Base-by-base conservation (phyloP, 2,113 vertebrate genomes). In the Ophthalmolycus amberensis region DNA sequence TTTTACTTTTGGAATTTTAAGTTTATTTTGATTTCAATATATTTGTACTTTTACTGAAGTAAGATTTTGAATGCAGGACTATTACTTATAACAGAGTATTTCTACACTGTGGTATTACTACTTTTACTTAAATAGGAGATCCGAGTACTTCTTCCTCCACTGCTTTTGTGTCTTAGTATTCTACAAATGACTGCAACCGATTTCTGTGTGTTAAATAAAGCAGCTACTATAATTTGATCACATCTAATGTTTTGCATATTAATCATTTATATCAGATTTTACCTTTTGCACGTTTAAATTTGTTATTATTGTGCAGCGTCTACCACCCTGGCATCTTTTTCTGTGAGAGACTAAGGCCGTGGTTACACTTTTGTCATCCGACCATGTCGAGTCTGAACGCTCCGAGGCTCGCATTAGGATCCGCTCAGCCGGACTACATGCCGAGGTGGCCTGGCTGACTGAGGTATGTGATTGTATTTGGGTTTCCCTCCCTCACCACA, bases 401-500 rank as follows among this genome's bases (percentile, higher is more conserved):
- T 20, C 6, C 20, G 22, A 54, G 22, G 50, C 50, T 54, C 46
- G 1, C 46, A 6, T 18, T 6, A 6, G 46, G 46, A 18, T 50
- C 48, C 9, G 48, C 20, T 2, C 46, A 48, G 46, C 46, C 16
- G 5, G 46, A 50, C 48, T 50, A 50, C 16, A n/a, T 2, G 50
- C 20, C 14, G 46, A 50, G 48, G 14, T 10, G 50, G 9, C 15
- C 20, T 54, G 50, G 22, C 22, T 1, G 52, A 56, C 52, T 27
- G 25, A 27, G 5, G 25, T 27, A 15, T 58, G 12, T 40, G 64
- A 63, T 2, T 20, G 18, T 5, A 14, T 10, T 58, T 37, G 60
- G 4, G 34, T 48, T 34, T 44, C 32, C 27, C 7, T 52, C 44
- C 5, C 92, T 95, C 87, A 97, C 96, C 96, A 80, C 95, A 97